Conservation (phyloP, 2,113 vertebrate genomes). For the Callospermophilus lateralis region DNA sequence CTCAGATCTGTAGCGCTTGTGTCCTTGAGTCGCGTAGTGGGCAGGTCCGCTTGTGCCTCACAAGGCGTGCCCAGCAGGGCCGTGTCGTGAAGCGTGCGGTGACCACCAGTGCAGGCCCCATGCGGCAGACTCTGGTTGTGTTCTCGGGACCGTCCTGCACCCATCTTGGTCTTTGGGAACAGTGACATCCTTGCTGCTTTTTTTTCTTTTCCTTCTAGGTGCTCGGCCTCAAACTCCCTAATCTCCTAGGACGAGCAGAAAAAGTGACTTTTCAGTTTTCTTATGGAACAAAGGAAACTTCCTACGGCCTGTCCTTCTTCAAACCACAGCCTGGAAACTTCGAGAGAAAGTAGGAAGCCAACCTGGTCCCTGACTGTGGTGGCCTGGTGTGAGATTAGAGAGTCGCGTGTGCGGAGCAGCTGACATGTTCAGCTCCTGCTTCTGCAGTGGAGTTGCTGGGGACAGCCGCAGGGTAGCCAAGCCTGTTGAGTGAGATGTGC, state of each 20-base stretch:
- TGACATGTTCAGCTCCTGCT: fast-evolving
- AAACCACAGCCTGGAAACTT: conserved; percentile 96
- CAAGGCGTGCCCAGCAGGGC: fast-evolving
- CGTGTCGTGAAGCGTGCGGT: fast-evolving
- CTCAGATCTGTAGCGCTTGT: fast-evolving
- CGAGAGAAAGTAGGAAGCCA: conserved; percentile 94
- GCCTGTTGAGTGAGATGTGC: neutral
- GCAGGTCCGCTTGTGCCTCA: too few species aligned
- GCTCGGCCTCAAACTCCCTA: conserved; percentile 96
- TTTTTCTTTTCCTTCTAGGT: conserved; percentile 87
- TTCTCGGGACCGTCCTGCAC: fast-evolving
- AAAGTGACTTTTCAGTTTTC: conserved; percentile 99
- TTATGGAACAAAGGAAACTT: conserved; percentile 99
- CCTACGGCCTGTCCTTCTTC: conserved; percentile 97
- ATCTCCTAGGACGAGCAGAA: conserved; percentile 95
- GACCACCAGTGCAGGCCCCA: too few species aligned
- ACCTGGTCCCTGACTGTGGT: fast-evolving
- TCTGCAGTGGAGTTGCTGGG: fast-evolving
- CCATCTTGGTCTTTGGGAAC: neutral
- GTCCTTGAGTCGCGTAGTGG: neutral
- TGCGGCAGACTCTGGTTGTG: too few species aligned
- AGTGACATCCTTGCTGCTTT: neutral
- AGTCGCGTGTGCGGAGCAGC: neutral
- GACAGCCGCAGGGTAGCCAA: fast-evolving
- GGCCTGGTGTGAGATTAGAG: neutral